Base-by-base conservation (phyloP, 2,888 invertebrate genomes). In the Tachina fera region DNA sequence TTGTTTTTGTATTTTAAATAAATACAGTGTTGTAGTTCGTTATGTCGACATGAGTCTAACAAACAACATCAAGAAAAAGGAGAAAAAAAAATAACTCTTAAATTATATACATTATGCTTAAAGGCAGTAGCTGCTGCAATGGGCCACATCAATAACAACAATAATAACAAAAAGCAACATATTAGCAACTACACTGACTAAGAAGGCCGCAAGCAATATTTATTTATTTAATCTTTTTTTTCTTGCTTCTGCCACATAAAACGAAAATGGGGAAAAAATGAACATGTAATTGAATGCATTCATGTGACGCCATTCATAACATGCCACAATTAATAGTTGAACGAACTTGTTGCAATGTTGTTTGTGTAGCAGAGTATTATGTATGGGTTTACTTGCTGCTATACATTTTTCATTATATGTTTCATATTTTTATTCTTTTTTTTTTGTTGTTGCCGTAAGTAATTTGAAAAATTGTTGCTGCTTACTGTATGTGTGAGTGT, bases 241-340 rank as follows among this genome's bases (percentile, higher is more conserved):
- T 84, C 60, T 71, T 63, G 47, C n/a, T 60, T 39, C 19, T 70
- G 79, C 72, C 56, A 65, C 74, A 83, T 71, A 22, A 76, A 72
- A 75, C 31, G 19, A 43, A 56, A 74, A 72, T n/a, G 45, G 13
- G 63, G n/a, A 61, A 82, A 75, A 82, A 75, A 13, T 78, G 58
- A 76, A 83, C 76, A 83, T 83, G 85, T 86, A 86, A 86, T 86
- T 86, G 85, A 86, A 86, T 86, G 85, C 85, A 86, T 86, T 86
- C 85, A 82, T 82, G 85, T 82, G 85, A 86, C 85, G 85, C 85
- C 85, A 86, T 86, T 86, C 85, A 86, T 86, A 86, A 86, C 85
- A 82, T 86, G 85, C 85, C 85, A 82, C 85, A 86, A 82, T 82
- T 86, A 86, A 79, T 86, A 86, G 85, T 86, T 86, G 85, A 86